These are phyloP conservation scores for Pocota personata DNA, from an alignment of 2,888 invertebrate genomes.

Conservation along the genomic window DNA sequence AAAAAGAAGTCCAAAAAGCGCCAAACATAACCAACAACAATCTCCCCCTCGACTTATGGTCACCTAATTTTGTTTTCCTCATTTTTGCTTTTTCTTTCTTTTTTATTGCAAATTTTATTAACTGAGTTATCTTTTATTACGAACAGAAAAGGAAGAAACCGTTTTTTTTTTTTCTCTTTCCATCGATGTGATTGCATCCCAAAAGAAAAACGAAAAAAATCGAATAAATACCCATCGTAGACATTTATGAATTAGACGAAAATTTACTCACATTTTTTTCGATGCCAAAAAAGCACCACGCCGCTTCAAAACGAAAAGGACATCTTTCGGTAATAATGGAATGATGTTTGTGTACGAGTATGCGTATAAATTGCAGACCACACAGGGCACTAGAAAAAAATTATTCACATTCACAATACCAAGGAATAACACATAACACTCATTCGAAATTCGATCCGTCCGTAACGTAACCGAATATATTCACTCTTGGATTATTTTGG, in stretches of 20 bases:
- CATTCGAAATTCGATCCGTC: slow-evolving; percentile 35
- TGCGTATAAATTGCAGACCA: slow-evolving; percentile 5
- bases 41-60: not conserved
- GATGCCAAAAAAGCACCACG: not conserved
- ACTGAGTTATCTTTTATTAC: slow-evolving; percentile 19
- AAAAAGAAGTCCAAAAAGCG: not conserved
- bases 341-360: not conserved
- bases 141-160: not conserved
- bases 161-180: not conserved
- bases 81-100: not conserved
- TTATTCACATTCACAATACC: slow-evolving; percentile 27
- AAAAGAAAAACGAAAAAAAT: not conserved
- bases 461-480: slow-evolving; percentile 55
- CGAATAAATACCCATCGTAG: slow-evolving; percentile 1
- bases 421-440: slow-evolving; percentile 30
- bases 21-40: not conserved
- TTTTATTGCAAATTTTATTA: slow-evolving; percentile 35
- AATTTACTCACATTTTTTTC: slow-evolving; percentile 43
- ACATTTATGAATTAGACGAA: slow-evolving; percentile 53
- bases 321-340: slow-evolving; percentile 16
- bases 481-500: slow-evolving; percentile 44
- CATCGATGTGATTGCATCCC: slow-evolving; percentile 18
- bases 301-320: slow-evolving; percentile 20
- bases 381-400: slow-evolving; percentile 5
- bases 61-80: not conserved